A percentile compares a stretch with the other conserved stretches of the same genome.
phyloP scores from a whole-genome alignment of 2,888 invertebrate genomes.

The Heteromyza rotundicornis region DNA sequence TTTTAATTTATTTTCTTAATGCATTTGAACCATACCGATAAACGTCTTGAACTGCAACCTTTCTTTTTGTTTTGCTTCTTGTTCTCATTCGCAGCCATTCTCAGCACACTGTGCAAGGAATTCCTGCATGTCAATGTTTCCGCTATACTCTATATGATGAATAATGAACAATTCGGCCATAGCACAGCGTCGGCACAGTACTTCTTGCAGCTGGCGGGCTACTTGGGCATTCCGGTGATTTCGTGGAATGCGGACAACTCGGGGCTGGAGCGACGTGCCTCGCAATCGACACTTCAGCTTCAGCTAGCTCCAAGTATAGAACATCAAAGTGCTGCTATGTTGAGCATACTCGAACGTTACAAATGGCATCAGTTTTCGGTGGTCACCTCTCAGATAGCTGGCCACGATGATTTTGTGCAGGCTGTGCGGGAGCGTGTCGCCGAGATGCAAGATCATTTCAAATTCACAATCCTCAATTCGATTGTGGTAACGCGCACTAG shows the following conservation, averaged over 20 bases:
- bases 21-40: not conserved
- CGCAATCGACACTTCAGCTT: conserved; percentile 86
- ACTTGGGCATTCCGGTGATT: conserved; percentile 93
- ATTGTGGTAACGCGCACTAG: conserved; percentile 79
- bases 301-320: conserved; percentile 96
- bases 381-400: conserved; percentile 91
- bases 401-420: conserved; percentile 94
- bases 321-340: conserved; percentile 94
- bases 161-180: conserved; percentile 91
- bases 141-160: conserved; percentile 93
- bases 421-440: conserved; percentile 87
- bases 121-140: conserved; percentile 89
- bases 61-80: no score
- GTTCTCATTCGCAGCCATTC: conserved; percentile 77
- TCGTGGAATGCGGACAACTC: conserved; percentile 99
- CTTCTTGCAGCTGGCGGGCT: conserved; percentile 90
- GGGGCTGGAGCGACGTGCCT: conserved; percentile 79
- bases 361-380: conserved; percentile 97
- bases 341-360: conserved; percentile 92
- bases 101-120: conserved; percentile 86
- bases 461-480: conserved; percentile 86
- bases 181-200: conserved; percentile 94
- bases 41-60: not conserved
- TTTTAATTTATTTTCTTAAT: not conserved
- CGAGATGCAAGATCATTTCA: conserved; percentile 78